Conservation (phyloP, 1,140 invertebrate genomes). For the Mamestra configurata region DNA sequence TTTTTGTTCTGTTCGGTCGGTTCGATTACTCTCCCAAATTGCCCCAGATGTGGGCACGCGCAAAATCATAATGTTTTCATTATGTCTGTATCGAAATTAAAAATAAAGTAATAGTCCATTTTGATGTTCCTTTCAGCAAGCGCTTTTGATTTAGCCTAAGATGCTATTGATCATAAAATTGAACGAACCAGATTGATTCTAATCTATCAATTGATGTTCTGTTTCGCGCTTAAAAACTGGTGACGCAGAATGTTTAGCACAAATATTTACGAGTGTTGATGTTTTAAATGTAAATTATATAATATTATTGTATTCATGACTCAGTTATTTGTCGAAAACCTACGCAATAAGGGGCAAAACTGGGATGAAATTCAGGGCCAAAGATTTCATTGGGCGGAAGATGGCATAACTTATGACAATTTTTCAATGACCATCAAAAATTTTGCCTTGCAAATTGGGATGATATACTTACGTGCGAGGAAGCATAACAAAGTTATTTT, state of each 20-base stretch:
- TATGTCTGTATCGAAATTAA: constrained; percentile 64
- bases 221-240: constrained; percentile 1
- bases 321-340: neutral
- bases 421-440: neutral
- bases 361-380: constrained; percentile 3
- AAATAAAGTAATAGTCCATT: constrained; percentile 60
- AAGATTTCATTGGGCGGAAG: neutral
- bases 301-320: constrained; percentile 1
- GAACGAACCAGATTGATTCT: constrained; percentile 44
- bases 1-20: constrained; percentile 79
- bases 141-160: constrained; percentile 43
- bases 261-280: constrained; percentile 15
- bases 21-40: constrained; percentile 79
- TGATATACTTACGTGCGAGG: neutral
- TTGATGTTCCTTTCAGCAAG: constrained; percentile 50
- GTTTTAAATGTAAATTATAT: constrained; percentile 1
- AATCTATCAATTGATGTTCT: constrained; percentile 14
- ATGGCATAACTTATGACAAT: neutral
- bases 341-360: constrained; percentile 12
- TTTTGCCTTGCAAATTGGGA: neutral
- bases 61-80: constrained; percentile 75
- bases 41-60: constrained; percentile 75
- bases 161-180: constrained; percentile 48
- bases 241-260: constrained; percentile 10
- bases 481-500: constrained; percentile 20